Evolutionary conservation across 2,113 vertebrate species (phyloP).

Genomic region (Leucopsar rothschildi): DNA sequence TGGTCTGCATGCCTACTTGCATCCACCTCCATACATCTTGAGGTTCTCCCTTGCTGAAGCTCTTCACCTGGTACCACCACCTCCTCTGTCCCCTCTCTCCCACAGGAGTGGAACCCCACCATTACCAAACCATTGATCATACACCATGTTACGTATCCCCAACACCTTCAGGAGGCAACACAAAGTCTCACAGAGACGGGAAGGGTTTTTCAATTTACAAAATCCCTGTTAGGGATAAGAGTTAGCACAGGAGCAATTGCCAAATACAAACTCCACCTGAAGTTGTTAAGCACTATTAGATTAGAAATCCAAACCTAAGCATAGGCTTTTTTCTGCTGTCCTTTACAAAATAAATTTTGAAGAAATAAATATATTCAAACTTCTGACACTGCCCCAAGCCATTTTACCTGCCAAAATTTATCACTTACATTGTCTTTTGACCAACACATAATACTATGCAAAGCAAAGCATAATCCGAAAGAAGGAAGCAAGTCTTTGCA

Average conservation of each 20-base stretch:
- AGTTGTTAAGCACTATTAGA: neutral
- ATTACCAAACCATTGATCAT: fast-evolving
- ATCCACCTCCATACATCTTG: neutral
- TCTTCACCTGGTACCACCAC: neutral
- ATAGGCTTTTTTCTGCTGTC: neutral
- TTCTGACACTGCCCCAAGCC: neutral
- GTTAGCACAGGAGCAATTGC: neutral
- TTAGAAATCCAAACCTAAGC: neutral
- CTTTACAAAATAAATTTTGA: neutral
- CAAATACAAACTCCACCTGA: neutral
- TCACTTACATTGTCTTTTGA: neutral
- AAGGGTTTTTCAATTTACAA: neutral
- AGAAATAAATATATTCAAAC: neutral
- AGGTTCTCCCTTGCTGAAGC: neutral
- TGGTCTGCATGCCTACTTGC: fast-evolving
- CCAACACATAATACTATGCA: neutral
- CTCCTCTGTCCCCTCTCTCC: neutral
- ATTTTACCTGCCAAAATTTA: neutral
- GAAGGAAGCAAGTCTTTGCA: neutral
- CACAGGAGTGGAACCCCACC: neutral
- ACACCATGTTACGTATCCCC: too few species aligned
- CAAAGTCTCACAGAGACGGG: neutral
- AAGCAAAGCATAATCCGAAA: neutral
- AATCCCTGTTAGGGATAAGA: neutral
- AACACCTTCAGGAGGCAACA: neutral